These are phyloP conservation scores for Acleris literana DNA, from an alignment of 2,888 invertebrate genomes.

Conservation along the genomic window DNA sequence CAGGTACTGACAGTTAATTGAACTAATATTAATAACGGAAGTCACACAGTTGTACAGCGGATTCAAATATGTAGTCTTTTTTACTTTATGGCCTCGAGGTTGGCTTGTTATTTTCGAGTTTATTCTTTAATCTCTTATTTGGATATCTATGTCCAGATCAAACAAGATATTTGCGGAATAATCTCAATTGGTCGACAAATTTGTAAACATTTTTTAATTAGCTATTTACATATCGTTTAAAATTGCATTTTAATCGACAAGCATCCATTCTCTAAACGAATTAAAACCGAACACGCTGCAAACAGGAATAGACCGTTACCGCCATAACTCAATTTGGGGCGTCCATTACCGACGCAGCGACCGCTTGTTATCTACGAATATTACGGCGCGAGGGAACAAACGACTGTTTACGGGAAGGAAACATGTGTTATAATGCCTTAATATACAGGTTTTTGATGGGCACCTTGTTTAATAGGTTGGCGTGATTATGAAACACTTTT, in stretches of 20 bases:
- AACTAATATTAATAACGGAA: too few species aligned
- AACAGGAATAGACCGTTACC: neutral
- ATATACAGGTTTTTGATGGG: neutral
- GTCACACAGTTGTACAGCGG: too few species aligned
- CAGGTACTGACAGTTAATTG: too few species aligned
- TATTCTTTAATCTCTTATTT: too few species aligned
- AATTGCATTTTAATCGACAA: neutral
- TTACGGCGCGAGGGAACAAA: neutral
- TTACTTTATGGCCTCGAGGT: too few species aligned
- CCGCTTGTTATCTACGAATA: slow-evolving; percentile 1
- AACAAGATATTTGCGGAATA: too few species aligned
- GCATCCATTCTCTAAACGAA: slow-evolving; percentile 1
- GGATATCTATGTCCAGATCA: too few species aligned
- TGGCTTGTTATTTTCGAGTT: too few species aligned
- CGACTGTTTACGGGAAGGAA: neutral
- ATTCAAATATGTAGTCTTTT: too few species aligned
- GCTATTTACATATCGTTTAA: neutral
- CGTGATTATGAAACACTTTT: too few species aligned
- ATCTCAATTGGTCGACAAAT: too few species aligned
- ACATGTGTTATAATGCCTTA: slow-evolving; percentile 1
- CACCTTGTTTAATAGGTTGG: too few species aligned
- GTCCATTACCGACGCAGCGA: slow-evolving; percentile 5
- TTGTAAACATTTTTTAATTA: neutral
- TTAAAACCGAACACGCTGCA: slow-evolving; percentile 4
- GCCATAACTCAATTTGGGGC: slow-evolving; percentile 9